Evolutionary conservation across 2,888 invertebrate species (phyloP), one percentile per base, ranked within the genome.

Genomic region (Drosophila formosana): DNA sequence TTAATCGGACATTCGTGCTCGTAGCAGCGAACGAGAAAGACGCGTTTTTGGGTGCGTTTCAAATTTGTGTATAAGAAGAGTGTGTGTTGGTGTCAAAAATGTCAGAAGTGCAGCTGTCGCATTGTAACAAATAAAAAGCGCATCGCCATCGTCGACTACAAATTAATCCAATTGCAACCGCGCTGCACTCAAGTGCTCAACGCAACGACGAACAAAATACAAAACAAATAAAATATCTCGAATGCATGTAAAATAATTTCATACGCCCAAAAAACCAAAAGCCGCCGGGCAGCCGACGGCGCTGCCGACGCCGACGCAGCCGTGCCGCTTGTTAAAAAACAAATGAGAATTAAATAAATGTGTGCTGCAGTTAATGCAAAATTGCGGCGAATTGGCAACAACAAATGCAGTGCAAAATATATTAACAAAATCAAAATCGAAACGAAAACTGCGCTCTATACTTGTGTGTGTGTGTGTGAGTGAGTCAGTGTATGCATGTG

Each of bases 221-320:
- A 18, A 28, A 18, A 57, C 11, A 43, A 28, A 53, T 65, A 64
- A 13, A 53, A 30, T 6, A 37, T 37, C 11, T 37, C 51, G 53
- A 72, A 55, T 63, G 64, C 77, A 78, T 66, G 72, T 73, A 67
- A 73, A 80, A 80, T 60, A 69, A 72, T 72, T 80, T 75, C 47
- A 63, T 37, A 83, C 88, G 83, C 83, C 84, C 89, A 87, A 83
- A 84, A 83, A 80, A 75, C 84, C 89, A 87, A 83, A 84, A 83
- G 82, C 78, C 88, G 85, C 85, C 85, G 85, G 82, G 75, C 75
- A 72, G 68, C 64, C 58, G 72, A 49, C 75, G 70, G 55, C 78
- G 72, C 51, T 79, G 68, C 57, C 53, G 64, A 52, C 32, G 60
- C 56, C 57, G 63, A 23, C 41, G 55, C 39, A n/a, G 61, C 56